Percentiles rank a stretch among this genome's conserved stretches.
Conservation (phyloP, 2,113 vertebrate genomes). For the Crocuta crocuta region DNA sequence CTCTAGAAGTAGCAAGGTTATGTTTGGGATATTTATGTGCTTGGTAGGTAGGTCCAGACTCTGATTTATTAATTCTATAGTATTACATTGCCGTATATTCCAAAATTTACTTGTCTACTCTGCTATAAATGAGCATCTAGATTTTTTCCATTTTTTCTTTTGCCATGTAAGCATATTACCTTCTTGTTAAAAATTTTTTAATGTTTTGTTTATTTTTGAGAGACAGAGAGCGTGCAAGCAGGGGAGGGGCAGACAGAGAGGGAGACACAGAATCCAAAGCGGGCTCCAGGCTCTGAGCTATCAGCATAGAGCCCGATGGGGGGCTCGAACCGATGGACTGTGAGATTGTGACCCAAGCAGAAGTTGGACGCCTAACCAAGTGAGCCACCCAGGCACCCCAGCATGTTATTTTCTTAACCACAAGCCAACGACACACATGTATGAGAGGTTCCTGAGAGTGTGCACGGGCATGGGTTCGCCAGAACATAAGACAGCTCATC, state of each 20-base stretch:
- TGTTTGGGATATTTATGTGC: background rate
- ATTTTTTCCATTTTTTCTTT: background rate
- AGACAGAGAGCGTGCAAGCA: too few species aligned
- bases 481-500: background rate
- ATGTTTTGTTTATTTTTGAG: too few species aligned
- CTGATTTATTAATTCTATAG: background rate
- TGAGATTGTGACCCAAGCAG: too few species aligned
- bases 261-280: too few species aligned
- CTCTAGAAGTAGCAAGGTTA: background rate
- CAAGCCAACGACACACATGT: too few species aligned
- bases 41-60: background rate
- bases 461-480: accelerated
- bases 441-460: background rate
- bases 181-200: too few species aligned
- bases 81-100: background rate
- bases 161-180: background rate
- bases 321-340: too few species aligned
- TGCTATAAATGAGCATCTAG: background rate
- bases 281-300: too few species aligned
- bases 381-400: too few species aligned
- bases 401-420: background rate
- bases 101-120: background rate
- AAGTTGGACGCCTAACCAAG: too few species aligned
- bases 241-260: too few species aligned
- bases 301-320: too few species aligned